phyloP scores from a whole-genome alignment of 2,888 invertebrate species.

The Myathropa florea region DNA sequence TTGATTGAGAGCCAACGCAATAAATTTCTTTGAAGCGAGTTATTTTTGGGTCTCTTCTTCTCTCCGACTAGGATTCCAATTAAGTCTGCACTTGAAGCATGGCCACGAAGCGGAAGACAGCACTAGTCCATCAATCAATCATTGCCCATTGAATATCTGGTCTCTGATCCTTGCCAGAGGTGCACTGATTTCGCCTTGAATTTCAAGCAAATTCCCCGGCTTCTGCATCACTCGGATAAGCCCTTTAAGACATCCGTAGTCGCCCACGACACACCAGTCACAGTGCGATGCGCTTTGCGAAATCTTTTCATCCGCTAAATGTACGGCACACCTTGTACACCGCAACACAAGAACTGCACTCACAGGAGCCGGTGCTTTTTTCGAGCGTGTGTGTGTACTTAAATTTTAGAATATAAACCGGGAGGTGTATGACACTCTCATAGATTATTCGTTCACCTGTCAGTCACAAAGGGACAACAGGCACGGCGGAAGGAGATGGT shows the following conservation, averaged over 20 bases:
- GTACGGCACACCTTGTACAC: neutral
- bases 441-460: slow-evolving; percentile 45
- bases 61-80: slow-evolving; percentile 6
- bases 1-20: slow-evolving; percentile 1
- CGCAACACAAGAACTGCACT: neutral
- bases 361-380: neutral
- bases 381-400: neutral
- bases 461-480: slow-evolving; percentile 23
- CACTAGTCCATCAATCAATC: neutral
- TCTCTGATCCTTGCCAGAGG: neutral
- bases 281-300: neutral
- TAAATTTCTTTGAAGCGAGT: neutral
- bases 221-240: neutral
- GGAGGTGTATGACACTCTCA: slow-evolving; percentile 28
- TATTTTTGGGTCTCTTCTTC: neutral
- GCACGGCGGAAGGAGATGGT: neutral
- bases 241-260: neutral
- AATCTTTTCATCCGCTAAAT: neutral
- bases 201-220: neutral
- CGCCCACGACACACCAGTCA: too few relatives aligned
- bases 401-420: slow-evolving; percentile 22
- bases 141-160: neutral
- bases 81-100: neutral
- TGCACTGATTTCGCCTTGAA: neutral
- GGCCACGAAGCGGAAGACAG: neutral